Conservation (phyloP, 2,113 vertebrate species). For the Neogobius melanostomus region DNA sequence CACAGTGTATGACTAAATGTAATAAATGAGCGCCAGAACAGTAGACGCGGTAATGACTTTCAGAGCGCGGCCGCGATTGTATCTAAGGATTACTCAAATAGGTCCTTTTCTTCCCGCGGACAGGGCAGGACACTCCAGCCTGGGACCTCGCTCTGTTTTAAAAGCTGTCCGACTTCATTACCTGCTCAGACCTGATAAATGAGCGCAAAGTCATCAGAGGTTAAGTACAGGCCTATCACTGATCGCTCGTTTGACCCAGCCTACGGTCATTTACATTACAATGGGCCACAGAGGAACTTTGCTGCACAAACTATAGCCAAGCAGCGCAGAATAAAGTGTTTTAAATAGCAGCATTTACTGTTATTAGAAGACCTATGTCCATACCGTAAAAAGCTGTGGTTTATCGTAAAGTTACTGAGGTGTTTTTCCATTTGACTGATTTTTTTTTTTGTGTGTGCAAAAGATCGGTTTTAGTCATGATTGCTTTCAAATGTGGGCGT, state of each 20-base stretch:
- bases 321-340: background rate
- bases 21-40: slow-evolving; percentile 44
- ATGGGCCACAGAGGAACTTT: slow-evolving; percentile 2
- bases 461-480: too few relatives aligned
- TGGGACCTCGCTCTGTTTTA: slow-evolving; percentile 37
- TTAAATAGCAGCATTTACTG: too few relatives aligned
- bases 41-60: slow-evolving; percentile 44
- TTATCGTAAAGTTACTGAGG: too few relatives aligned
- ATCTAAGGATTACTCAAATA: slow-evolving; percentile 50
- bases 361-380: too few relatives aligned
- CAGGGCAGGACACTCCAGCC: slow-evolving; percentile 15
- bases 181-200: slow-evolving; percentile 45
- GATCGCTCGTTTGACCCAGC: slow-evolving; percentile 7
- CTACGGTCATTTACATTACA: slow-evolving; percentile 17
- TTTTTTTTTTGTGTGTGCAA: too few relatives aligned
- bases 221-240: slow-evolving; percentile 24
- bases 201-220: slow-evolving; percentile 39
- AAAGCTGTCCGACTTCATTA: slow-evolving; percentile 46
- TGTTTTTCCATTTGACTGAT: too few relatives aligned
- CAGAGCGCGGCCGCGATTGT: slow-evolving; percentile 44
- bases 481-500: too few relatives aligned
- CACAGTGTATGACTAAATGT: slow-evolving; percentile 48
- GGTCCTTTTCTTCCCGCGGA: slow-evolving; percentile 30
- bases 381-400: too few relatives aligned
- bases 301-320: background rate